Evolutionary conservation across 2,888 invertebrate species (phyloP).

Genomic region (Xestia sexstrigata): DNA sequence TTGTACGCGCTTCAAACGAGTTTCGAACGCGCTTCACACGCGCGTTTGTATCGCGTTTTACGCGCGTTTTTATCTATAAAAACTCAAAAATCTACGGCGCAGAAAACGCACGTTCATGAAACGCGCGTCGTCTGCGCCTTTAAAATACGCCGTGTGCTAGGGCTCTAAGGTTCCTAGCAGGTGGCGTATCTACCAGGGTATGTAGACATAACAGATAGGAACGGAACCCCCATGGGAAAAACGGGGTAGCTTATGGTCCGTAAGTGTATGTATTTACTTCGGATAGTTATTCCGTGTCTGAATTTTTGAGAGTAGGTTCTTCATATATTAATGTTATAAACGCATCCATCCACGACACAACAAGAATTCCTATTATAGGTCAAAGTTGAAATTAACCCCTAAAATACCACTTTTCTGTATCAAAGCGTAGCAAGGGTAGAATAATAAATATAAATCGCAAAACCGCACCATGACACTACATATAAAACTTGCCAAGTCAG

Average conservation of each 20-base stretch:
- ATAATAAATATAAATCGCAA: background rate
- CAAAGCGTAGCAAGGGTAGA: background rate
- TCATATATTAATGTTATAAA: background rate
- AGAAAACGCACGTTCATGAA: too few relatives aligned
- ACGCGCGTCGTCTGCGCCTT: too few relatives aligned
- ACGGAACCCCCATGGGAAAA: background rate
- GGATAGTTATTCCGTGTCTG: background rate
- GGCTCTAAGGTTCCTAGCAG: too few relatives aligned
- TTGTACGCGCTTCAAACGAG: too few relatives aligned
- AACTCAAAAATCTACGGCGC: too few relatives aligned
- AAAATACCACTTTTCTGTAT: background rate
- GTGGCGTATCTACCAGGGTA: background rate
- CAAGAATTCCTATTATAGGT: background rate
- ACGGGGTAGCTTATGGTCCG: background rate
- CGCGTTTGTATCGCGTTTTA: too few relatives aligned
- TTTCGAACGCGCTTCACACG: too few relatives aligned
- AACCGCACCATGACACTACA: conserved; percentile 30
- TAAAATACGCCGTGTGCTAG: too few relatives aligned
- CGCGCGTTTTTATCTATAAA: too few relatives aligned
- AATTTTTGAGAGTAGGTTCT: background rate
- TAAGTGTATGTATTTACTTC: background rate
- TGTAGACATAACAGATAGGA: background rate
- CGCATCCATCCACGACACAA: background rate
- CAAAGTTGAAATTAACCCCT: background rate
- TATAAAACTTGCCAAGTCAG: conserved; percentile 40